Evolutionary conservation across 2,797 vertebrate species (phyloP).

Genomic region (Crenichthys baileyi): DNA sequence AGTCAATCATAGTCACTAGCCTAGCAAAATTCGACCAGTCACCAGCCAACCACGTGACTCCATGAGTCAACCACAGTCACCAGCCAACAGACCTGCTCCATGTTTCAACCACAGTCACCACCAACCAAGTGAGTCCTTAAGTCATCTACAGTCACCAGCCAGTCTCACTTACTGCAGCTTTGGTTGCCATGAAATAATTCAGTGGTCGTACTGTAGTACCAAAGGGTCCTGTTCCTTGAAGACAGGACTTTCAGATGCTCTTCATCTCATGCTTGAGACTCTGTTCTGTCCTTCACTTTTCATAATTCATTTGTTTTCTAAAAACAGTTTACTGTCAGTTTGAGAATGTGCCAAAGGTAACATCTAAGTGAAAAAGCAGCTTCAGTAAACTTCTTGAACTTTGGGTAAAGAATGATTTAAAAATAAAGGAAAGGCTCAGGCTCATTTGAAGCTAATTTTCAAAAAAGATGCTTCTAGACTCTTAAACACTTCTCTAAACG

Average conservation of each 20-base stretch:
- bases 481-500: neutral
- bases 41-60: neutral
- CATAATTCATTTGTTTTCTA: neutral
- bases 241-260: neutral
- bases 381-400: neutral
- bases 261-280: neutral
- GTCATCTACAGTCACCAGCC: neutral
- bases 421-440: neutral
- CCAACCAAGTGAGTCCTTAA: neutral
- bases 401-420: neutral
- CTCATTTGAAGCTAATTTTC: neutral
- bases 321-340: neutral
- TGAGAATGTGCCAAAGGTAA: too few relatives aligned
- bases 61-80: neutral
- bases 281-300: neutral
- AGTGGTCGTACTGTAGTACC: too few relatives aligned
- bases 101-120: too few relatives aligned
- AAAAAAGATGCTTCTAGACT: neutral
- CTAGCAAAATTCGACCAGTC: too few relatives aligned
- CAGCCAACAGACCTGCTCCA: neutral
- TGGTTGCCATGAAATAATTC: neutral
- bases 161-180: neutral
- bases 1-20: neutral
- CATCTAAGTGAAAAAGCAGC: neutral
- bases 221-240: too few relatives aligned